A percentile compares a stretch with the other conserved stretches of the same genome.
Evolutionary conservation across 2,888 invertebrate genomes (phyloP).

Genomic region (Dasysyrphus albostriatus): DNA sequence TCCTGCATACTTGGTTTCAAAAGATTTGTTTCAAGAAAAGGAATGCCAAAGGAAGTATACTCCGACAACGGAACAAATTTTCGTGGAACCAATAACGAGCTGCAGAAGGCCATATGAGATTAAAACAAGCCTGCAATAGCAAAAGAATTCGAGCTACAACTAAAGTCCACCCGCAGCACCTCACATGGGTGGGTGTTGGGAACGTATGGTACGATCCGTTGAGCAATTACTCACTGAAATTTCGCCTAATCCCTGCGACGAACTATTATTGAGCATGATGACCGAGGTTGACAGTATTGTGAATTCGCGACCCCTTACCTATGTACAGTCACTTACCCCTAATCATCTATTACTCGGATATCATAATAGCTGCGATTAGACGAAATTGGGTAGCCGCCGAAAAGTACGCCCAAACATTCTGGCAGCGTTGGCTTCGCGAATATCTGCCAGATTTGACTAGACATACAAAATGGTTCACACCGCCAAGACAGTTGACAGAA

Average conservation of each 20-base stretch:
- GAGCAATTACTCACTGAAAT: neutral
- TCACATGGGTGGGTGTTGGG: constrained; percentile 1
- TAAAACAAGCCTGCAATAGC: neutral
- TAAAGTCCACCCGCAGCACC: constrained; percentile 10
- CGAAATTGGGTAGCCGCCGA: too few relatives aligned
- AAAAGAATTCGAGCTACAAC: neutral
- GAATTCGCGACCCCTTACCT: neutral
- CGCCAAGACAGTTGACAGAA: too few relatives aligned
- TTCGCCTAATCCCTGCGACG: constrained; percentile 5
- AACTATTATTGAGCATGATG: neutral
- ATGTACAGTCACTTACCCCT: too few relatives aligned
- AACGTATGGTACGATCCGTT: neutral
- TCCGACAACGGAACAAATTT: constrained; percentile 70
- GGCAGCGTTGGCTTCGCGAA: too few relatives aligned
- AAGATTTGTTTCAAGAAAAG: constrained; percentile 51
- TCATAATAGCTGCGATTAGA: too few relatives aligned
- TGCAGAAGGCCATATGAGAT: neutral
- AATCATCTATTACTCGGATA: too few relatives aligned
- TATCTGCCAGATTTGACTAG: too few relatives aligned
- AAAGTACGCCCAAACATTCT: too few relatives aligned
- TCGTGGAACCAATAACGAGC: constrained; percentile 28
- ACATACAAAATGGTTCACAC: too few relatives aligned
- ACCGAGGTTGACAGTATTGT: neutral
- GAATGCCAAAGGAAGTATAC: constrained; percentile 42
- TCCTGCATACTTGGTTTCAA: constrained; percentile 61